These are phyloP conservation scores for Protosalanx chinensis DNA, from an alignment of 2,797 vertebrate species.

Conservation along the genomic window DNA sequence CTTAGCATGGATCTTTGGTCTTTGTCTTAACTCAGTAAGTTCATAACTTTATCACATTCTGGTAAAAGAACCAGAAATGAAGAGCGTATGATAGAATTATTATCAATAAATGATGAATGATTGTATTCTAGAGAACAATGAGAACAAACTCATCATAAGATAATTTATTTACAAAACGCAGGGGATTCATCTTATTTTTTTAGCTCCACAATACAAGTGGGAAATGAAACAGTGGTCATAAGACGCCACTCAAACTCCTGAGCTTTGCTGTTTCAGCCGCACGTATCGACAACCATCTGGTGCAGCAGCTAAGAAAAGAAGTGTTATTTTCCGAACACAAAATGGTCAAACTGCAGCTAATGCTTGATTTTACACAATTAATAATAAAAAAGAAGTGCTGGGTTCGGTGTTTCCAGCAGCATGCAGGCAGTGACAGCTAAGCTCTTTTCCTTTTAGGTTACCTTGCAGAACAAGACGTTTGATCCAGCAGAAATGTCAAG, in stretches of 20 bases:
- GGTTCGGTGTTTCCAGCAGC: conserved; percentile 48
- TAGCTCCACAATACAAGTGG: not conserved
- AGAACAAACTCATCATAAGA: conserved; percentile 2
- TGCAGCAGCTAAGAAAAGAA: conserved; percentile 27
- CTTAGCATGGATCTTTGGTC: not conserved
- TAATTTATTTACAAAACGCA: not conserved
- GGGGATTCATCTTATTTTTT: not conserved
- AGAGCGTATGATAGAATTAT: conserved; percentile 7
- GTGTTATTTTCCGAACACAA: conserved; percentile 16
- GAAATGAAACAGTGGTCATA: not conserved
- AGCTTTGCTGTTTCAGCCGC: not conserved
- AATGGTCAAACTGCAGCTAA: not conserved
- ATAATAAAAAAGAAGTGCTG: conserved; percentile 46
- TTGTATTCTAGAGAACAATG: conserved; percentile 24
- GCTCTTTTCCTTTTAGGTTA: conserved; percentile 61
- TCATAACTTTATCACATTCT: not conserved
- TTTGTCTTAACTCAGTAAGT: not conserved
- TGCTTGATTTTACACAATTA: conserved; percentile 58
- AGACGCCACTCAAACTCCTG: not conserved
- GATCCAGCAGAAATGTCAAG: conserved; percentile 71
- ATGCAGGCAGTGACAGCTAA: conserved; percentile 67
- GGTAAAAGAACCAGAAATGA: conserved; percentile 2
- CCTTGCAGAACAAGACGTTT: conserved; percentile 68
- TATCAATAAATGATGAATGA: conserved; percentile 22
- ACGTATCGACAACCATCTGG: not conserved